Percentiles rank a stretch among this genome's conserved stretches.
Evolutionary conservation across 2,888 invertebrate species (phyloP).

Genomic region (Gymnoscelis rufifasciata): DNA sequence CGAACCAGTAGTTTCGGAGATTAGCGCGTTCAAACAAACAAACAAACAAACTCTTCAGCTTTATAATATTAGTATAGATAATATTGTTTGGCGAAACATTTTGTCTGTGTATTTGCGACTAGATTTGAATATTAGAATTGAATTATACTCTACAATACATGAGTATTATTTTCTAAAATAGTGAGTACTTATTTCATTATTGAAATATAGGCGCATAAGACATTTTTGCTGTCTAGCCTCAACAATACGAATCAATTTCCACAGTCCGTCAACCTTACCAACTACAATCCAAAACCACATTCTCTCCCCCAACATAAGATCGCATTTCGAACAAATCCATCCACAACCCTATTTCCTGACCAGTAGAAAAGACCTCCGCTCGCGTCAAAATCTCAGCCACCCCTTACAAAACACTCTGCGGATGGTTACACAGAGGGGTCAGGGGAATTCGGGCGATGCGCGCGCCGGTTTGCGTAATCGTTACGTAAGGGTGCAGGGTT

Average conservation of each 20-base stretch:
- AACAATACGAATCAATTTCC: constrained; percentile 53
- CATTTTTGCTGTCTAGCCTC: too few species aligned
- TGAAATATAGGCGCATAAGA: too few species aligned
- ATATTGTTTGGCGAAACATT: too few species aligned
- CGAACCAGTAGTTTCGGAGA: too few species aligned
- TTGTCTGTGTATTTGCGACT: too few species aligned
- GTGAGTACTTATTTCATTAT: too few species aligned
- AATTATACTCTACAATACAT: too few species aligned
- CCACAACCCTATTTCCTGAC: constrained; percentile 36
- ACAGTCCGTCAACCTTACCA: constrained; percentile 37
- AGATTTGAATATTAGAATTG: too few species aligned
- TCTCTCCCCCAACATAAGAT: constrained; percentile 14
- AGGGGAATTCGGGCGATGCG: constrained; percentile 46
- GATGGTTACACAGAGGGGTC: constrained; percentile 30
- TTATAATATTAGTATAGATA: too few species aligned
- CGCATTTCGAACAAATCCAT: constrained; percentile 18
- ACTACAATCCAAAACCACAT: constrained; percentile 21
- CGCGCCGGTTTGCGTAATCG: constrained; percentile 73
- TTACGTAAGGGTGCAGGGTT: constrained; percentile 63
- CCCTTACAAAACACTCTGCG: background rate
- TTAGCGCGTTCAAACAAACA: too few species aligned
- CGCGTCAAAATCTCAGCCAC: constrained; percentile 18
- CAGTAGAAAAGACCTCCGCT: constrained; percentile 34
- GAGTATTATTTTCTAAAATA: too few species aligned
- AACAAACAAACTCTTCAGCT: too few species aligned